Base-by-base conservation (phyloP, 2,113 vertebrate species). In the Onychorhynchus coronatus region DNA sequence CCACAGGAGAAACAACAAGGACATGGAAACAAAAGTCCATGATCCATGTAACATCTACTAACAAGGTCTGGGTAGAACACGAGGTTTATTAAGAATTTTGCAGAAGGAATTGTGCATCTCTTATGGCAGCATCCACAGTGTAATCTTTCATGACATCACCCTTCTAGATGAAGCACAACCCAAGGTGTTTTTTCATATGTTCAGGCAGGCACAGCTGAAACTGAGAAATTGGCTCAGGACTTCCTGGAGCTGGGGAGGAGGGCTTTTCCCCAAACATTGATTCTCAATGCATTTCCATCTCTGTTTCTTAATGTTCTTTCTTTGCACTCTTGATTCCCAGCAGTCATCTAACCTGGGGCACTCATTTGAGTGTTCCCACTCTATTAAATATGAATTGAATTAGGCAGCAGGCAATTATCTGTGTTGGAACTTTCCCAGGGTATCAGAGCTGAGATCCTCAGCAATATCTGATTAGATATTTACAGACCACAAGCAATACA, bases 381-480 rank as follows among this genome's bases (percentile, higher is more conserved):
- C 47, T 85, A 49, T 65, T 87, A 95, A 83, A 82, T 30, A 8
- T 61, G 84, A 92, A 92, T 52, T 91, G 79, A 92, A 81, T 93
- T 75, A 94, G 80, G 56, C 86, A 92, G 91, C 49, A 95, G 91
- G 49, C 87, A 95, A 91, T 94, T 95, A 85, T 46, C 87, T 79
- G 33, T 55, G 66, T 65, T 96, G 93, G 94, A 95, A 89, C 31
- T 94, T 96, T 96, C 93, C 84, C 96, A 96, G 91, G 77, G 37
- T 87, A 91, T 81, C 84, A 91, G 76, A 91, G 66, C 70, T 95
- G 77, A 91, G 87, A 87, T 87, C 61, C 66, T 72, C 65, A 87
- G 58, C 61, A 91, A 58, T 92, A 92, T 72, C 67, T 87, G 74
- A 65, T 68, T 77, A 91, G 84, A 77, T 81, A 61, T 71, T 81